Conservation (phyloP, 2,888 invertebrate species). For the Melanostoma mellinum region DNA sequence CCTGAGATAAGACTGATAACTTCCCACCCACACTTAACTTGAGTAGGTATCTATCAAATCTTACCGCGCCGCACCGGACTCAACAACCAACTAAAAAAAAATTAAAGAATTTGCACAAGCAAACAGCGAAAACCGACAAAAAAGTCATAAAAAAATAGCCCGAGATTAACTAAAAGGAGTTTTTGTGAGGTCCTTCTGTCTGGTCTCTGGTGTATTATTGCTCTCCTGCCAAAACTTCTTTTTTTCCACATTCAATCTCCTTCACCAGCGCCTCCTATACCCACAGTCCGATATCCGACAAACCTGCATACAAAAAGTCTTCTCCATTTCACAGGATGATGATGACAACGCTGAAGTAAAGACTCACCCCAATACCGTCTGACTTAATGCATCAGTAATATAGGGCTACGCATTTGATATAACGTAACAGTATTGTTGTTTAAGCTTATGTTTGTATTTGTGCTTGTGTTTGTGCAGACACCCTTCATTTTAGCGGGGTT, state of each 20-base stretch:
- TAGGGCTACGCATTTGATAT: conserved; percentile 71
- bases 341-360: conserved; percentile 32
- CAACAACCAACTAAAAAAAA: not conserved
- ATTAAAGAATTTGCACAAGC: conserved; percentile 8
- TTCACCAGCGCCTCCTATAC: conserved; percentile 30
- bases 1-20: too few species aligned
- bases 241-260: conserved; percentile 20
- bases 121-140: conserved; percentile 4
- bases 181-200: conserved; percentile 67
- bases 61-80: too few species aligned
- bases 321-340: conserved; percentile 28
- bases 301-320: conserved; percentile 56
- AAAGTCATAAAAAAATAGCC: conserved; percentile 29
- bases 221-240: conserved; percentile 66
- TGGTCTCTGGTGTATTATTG: conserved; percentile 46
- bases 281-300: not conserved
- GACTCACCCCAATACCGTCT: conserved; percentile 63
- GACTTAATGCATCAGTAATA: conserved; percentile 72
- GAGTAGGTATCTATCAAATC: conserved; percentile 2
- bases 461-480: conserved; percentile 48
- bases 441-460: not conserved
- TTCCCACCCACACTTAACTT: conserved; percentile 22
- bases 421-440: conserved; percentile 67
- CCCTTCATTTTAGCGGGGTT: conserved; percentile 15
- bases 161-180: conserved; percentile 42